A percentile compares a stretch with the other conserved stretches of the same genome.
These are phyloP conservation scores for Pollenia angustigena DNA, from an alignment of 2,888 invertebrate genomes.

Conservation along the genomic window DNA sequence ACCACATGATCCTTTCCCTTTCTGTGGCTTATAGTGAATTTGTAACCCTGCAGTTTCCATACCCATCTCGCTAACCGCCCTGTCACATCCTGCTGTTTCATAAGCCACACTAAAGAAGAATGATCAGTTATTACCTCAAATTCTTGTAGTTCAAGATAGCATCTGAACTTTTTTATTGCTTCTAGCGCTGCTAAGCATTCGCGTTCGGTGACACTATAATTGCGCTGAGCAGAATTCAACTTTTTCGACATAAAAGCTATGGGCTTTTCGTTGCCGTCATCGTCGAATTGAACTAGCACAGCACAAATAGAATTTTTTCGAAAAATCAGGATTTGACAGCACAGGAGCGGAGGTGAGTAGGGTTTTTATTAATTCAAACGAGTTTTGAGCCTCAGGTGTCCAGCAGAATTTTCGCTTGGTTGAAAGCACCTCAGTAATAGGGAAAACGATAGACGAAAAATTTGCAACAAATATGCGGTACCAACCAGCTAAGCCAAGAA, in stretches of 20 bases:
- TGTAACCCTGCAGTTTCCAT: neutral
- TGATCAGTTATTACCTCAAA: constrained; percentile 6
- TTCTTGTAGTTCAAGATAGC: constrained; percentile 60
- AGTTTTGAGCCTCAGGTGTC: neutral
- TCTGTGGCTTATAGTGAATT: neutral
- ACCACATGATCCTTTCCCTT: constrained; percentile 26
- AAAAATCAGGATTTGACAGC: neutral
- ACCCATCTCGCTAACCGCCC: neutral
- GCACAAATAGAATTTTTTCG: constrained; percentile 53
- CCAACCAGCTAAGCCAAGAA: too few species aligned
- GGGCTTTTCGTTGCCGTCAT: constrained; percentile 34
- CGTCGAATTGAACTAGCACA: constrained; percentile 43
- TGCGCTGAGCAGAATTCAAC: constrained; percentile 52
- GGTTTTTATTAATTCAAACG: neutral
- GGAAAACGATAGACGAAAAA: too few species aligned
- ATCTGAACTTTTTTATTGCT: constrained; percentile 61
- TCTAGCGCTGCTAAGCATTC: constrained; percentile 58
- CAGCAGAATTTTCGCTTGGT: neutral
- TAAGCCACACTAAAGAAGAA: neutral
- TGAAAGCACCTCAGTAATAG: neutral
- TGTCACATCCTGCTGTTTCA: constrained; percentile 29
- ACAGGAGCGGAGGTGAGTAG: neutral
- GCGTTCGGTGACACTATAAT: constrained; percentile 62
- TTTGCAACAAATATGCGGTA: too few species aligned
- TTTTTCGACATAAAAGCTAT: constrained; percentile 60